phyloP scores from a whole-genome alignment of 2,888 invertebrate species.

The Idaea straminata region DNA sequence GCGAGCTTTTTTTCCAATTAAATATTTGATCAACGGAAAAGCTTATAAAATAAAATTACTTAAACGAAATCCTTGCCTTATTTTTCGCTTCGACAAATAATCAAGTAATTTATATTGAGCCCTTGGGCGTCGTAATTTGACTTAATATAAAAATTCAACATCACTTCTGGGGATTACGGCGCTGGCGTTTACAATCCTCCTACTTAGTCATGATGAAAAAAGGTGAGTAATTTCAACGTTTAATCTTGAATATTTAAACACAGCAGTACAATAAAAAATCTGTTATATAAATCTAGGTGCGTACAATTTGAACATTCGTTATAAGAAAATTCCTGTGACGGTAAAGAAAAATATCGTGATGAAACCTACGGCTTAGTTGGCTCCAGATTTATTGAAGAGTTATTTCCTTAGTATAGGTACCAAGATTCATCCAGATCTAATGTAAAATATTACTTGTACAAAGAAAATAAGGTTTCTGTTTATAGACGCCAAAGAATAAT shows the following conservation, averaged over 20 bases:
- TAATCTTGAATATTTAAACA: background rate
- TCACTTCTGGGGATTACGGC: background rate
- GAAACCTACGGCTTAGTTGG: too few species aligned
- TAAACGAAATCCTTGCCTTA: conserved; percentile 17
- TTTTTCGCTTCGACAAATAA: conserved; percentile 18
- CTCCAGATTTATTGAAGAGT: too few species aligned
- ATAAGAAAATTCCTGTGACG: too few species aligned
- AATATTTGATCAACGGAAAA: background rate
- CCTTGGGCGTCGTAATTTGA: conserved; percentile 15
- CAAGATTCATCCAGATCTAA: too few species aligned
- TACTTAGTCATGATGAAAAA: background rate
- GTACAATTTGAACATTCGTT: background rate
- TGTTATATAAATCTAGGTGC: background rate
- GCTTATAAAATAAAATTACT: conserved; percentile 1
- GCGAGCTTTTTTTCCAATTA: background rate
- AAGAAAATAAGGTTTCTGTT: too few species aligned
- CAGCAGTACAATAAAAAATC: background rate
- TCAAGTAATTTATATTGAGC: conserved; percentile 22
- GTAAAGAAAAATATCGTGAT: too few species aligned
- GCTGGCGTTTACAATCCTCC: background rate
- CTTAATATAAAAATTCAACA: conserved; percentile 10
- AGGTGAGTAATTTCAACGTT: background rate
- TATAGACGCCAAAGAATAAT: too few species aligned
- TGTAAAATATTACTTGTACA: too few species aligned
- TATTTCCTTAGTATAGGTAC: too few species aligned